phyloP scores from a whole-genome alignment of 2,888 invertebrate species.

The Morpho helenor region DNA sequence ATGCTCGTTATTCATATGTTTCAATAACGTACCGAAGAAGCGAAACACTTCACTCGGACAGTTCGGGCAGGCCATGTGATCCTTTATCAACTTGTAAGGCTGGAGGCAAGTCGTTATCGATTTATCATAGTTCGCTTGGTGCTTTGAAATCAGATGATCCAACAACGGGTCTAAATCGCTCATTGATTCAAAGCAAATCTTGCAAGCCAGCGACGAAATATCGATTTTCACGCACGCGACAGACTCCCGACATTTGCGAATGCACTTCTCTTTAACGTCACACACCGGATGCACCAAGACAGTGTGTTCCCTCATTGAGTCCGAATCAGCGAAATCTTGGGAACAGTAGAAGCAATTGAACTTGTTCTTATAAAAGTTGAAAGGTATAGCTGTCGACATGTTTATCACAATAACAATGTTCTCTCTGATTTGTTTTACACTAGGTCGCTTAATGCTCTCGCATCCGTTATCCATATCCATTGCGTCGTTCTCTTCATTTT shows the following conservation, averaged over 20 bases:
- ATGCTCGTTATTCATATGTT: conserved; percentile 67
- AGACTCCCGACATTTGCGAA: conserved; percentile 64
- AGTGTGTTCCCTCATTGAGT: conserved; percentile 61
- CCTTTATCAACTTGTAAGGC: conserved; percentile 60
- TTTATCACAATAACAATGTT: conserved; percentile 66
- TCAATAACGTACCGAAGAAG: conserved; percentile 66
- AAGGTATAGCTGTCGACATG: conserved; percentile 72
- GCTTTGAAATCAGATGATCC: conserved; percentile 62
- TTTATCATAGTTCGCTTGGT: conserved; percentile 63
- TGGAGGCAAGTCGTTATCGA: conserved; percentile 64
- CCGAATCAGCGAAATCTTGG: conserved; percentile 66
- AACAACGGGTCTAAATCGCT: conserved; percentile 52
- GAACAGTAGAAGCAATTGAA: conserved; percentile 72
- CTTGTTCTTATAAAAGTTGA: conserved; percentile 69
- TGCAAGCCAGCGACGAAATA: conserved; percentile 59
- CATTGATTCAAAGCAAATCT: conserved; percentile 61
- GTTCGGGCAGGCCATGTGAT: conserved; percentile 63
- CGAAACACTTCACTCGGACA: conserved; percentile 60
- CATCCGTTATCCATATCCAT: conserved; percentile 57
- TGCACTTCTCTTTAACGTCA: conserved; percentile 62
- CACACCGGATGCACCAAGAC: conserved; percentile 60
- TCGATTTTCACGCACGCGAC: conserved; percentile 71
- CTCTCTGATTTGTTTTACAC: conserved; percentile 64
- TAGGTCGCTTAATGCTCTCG: conserved; percentile 54
- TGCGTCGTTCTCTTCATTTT: conserved; percentile 50